Evolutionary conservation across 2,888 invertebrate species (phyloP).

Genomic region (Tinea pellionella): DNA sequence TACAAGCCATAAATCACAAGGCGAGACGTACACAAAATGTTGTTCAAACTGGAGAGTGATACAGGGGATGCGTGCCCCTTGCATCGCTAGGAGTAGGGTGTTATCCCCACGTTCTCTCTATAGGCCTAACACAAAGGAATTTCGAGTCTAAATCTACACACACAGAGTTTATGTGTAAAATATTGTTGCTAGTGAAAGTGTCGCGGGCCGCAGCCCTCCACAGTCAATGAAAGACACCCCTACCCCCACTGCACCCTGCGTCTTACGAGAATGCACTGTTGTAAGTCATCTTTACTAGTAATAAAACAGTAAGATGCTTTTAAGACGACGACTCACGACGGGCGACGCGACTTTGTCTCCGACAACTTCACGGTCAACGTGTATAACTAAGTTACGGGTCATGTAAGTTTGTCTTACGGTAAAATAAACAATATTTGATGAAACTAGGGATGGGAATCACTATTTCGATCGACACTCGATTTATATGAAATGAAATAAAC

Average conservation of each 20-base stretch:
- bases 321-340: too few species aligned
- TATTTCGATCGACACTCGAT: too few species aligned
- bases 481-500: too few species aligned
- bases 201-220: slow-evolving; percentile 59
- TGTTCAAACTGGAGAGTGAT: background rate
- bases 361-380: background rate
- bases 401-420: background rate
- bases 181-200: slow-evolving; percentile 53
- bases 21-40: background rate
- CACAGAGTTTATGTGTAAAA: background rate
- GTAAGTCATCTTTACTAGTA: background rate
- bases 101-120: background rate
- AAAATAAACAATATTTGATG: too few species aligned
- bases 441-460: too few species aligned
- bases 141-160: background rate
- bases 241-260: slow-evolving; percentile 38
- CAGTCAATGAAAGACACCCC: slow-evolving; percentile 68
- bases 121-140: background rate
- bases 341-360: too few species aligned
- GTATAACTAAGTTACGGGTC: background rate
- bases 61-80: background rate
- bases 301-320: background rate
- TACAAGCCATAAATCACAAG: background rate
- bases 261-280: slow-evolving; percentile 5
- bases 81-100: background rate